A percentile compares a stretch with the other conserved stretches of the same genome.
Evolutionary conservation across 2,797 vertebrate species (phyloP).

Genomic region (Pitangus sulphuratus): DNA sequence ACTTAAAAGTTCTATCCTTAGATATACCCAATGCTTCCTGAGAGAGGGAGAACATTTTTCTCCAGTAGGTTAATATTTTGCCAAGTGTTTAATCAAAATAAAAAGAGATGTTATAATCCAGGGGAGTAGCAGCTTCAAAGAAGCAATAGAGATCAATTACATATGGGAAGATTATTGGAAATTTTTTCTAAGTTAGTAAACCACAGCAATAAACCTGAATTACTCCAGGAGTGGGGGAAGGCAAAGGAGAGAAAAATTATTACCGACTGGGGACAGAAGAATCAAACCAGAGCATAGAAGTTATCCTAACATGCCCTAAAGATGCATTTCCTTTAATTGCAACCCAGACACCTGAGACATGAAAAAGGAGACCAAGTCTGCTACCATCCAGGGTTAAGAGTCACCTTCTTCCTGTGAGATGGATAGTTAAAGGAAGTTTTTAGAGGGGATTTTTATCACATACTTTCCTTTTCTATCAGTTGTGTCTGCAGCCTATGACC

Average conservation of each 20-base stretch:
- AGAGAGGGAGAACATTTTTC: not conserved
- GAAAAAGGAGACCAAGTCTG: not conserved
- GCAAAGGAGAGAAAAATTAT: not conserved
- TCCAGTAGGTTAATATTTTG: not conserved
- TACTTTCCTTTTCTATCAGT: not conserved
- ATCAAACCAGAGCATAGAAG: not conserved
- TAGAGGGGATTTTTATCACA: accelerated
- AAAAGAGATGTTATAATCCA: not conserved
- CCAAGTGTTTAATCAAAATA: not conserved
- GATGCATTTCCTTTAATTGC: not conserved
- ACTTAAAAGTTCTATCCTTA: not conserved
- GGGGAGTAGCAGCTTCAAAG: not conserved
- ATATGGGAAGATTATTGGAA: not conserved
- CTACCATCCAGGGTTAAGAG: not conserved
- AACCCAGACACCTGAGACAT: not conserved
- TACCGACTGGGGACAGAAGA: not conserved
- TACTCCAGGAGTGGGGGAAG: not conserved
- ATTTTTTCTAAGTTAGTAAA: not conserved
- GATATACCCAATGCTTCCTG: not conserved
- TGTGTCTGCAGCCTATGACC: not conserved
- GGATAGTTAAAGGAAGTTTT: not conserved
- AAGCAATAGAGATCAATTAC: not conserved
- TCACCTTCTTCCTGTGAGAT: not conserved
- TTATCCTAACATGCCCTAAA: not conserved
- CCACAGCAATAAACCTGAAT: not conserved